A percentile compares a stretch with the other conserved stretches of the same genome.
Conservation (phyloP, 2,113 vertebrate genomes). For the Prionailurus bengalensis region DNA sequence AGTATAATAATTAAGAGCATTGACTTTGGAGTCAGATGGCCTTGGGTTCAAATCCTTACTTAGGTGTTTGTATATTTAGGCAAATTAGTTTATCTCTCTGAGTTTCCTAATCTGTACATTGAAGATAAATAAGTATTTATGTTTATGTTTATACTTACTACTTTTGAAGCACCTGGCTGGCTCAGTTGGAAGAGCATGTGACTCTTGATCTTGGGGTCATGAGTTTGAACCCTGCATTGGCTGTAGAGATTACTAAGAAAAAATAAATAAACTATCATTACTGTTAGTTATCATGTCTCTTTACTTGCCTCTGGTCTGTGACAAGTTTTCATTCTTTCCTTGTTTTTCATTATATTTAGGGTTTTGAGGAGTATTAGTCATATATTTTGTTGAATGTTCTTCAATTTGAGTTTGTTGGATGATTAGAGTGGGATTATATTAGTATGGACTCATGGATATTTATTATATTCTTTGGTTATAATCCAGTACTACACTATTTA, state of each 20-base stretch:
- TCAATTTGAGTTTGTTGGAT: not conserved
- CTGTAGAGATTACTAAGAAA: too few relatives aligned
- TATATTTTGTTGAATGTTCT: not conserved
- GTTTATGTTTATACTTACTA: too few relatives aligned
- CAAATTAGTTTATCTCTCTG: constrained; percentile 17
- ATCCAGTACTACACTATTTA: not conserved
- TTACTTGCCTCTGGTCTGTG: not conserved
- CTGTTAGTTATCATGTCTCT: not conserved
- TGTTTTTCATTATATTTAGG: not conserved
- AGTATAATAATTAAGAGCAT: not conserved
- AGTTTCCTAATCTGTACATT: constrained; percentile 2
- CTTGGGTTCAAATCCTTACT: not conserved
- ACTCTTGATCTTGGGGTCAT: too few relatives aligned
- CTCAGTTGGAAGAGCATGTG: too few relatives aligned
- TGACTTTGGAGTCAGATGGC: not conserved
- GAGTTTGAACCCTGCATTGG: too few relatives aligned
- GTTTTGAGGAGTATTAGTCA: not conserved
- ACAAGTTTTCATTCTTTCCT: not conserved
- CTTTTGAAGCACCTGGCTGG: too few relatives aligned
- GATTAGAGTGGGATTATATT: not conserved
- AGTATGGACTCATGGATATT: not conserved
- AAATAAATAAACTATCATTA: not conserved
- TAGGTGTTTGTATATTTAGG: not conserved
- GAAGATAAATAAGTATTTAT: not conserved
- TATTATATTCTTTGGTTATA: constrained; percentile 10